These are phyloP conservation scores for Poecilobothrus nobilitatus DNA, from an alignment of 2,888 invertebrate genomes.

Conservation along the genomic window DNA sequence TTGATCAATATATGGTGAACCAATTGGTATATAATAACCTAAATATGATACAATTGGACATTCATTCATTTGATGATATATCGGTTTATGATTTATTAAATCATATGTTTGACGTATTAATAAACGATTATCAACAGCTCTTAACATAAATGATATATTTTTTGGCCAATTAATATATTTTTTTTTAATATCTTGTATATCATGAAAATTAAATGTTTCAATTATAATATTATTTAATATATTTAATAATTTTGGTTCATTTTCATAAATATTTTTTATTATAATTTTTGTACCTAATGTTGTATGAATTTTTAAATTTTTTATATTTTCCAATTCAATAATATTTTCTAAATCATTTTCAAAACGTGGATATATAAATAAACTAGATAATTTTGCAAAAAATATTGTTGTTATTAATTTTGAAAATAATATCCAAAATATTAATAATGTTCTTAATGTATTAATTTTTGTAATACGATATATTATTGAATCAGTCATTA, in stretches of 20 bases:
- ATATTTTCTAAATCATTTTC: constrained; percentile 32
- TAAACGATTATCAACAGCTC: constrained; percentile 31
- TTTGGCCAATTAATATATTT: constrained; percentile 13
- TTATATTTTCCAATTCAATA: constrained; percentile 22
- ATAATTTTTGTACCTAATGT: background rate
- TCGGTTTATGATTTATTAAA: constrained; percentile 28
- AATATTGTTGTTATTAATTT: constrained; percentile 35
- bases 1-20: constrained; percentile 33
- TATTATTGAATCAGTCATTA: constrained; percentile 33
- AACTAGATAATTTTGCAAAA: constrained; percentile 38
- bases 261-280: background rate
- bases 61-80: constrained; percentile 36
- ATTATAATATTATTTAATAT: background rate
- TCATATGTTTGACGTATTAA: constrained; percentile 34
- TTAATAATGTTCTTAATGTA: constrained; percentile 32
- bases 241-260: background rate
- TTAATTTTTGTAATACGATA: constrained; percentile 28
- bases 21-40: constrained; percentile 31
- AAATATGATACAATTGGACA: constrained; percentile 31
- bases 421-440: constrained; percentile 37
- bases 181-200: constrained; percentile 16
- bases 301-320: constrained; percentile 15
- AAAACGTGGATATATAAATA: constrained; percentile 34
- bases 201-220: background rate
- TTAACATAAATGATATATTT: constrained; percentile 29